These are phyloP conservation scores for Helarctos malayanus DNA, from an alignment of 2,797 vertebrate genomes.

Conservation along the genomic window DNA sequence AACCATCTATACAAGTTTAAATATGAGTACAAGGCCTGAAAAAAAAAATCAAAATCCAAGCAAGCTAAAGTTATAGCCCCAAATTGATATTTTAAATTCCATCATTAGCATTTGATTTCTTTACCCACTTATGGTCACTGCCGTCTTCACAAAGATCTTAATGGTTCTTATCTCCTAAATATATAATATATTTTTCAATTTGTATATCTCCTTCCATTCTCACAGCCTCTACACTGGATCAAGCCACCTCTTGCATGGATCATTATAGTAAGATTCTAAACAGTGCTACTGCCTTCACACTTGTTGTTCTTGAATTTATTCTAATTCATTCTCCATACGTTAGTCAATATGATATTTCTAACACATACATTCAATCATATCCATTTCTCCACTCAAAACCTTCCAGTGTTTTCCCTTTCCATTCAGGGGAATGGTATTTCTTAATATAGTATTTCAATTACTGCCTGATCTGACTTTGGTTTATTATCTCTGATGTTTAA, in stretches of 20 bases:
- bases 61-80: slow-evolving; percentile 3
- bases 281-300: not conserved
- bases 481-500: slow-evolving; percentile 21
- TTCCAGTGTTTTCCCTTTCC: not conserved
- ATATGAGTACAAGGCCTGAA: not conserved
- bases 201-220: not conserved
- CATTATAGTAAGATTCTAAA: slow-evolving; percentile 1
- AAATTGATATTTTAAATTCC: slow-evolving; percentile 35
- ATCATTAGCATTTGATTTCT: slow-evolving; percentile 48
- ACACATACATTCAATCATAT: not conserved
- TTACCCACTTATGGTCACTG: not conserved
- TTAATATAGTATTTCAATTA: slow-evolving; percentile 32
- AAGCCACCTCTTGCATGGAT: not conserved
- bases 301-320: slow-evolving; percentile 3
- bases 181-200: not conserved
- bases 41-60: slow-evolving; percentile 38
- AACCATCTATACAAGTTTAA: not conserved
- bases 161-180: not conserved
- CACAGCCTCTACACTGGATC: not conserved
- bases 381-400: slow-evolving; percentile 5
- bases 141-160: not conserved
- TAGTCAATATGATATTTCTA: slow-evolving; percentile 41
- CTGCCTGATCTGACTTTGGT: not conserved
- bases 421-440: not conserved
- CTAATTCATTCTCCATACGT: slow-evolving; percentile 35